Conservation (phyloP, 2,113 vertebrate genomes). For the Gavia stellata region DNA sequence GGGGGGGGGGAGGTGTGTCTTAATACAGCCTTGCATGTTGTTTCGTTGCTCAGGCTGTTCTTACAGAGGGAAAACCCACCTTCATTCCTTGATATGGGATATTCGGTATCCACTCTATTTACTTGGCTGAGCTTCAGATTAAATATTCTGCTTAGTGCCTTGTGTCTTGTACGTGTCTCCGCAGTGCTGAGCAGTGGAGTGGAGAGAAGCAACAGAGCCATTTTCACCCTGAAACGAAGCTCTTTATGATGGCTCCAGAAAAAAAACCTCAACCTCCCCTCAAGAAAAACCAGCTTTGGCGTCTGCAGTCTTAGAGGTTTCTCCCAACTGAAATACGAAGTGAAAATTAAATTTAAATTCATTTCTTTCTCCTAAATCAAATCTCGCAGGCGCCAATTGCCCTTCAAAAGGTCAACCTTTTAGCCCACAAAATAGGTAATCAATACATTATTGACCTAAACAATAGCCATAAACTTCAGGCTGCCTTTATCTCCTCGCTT, state of each 20-base stretch:
- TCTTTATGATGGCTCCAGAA: background rate
- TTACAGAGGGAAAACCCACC: background rate
- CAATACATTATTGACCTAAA: background rate
- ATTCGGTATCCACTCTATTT: background rate
- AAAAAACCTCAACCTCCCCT: background rate
- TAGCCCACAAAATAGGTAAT: background rate
- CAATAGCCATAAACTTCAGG: background rate
- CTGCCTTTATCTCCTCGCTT: background rate
- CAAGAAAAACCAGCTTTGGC: background rate
- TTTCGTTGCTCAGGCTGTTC: background rate
- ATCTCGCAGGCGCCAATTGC: background rate
- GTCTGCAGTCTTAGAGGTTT: background rate
- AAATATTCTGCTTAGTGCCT: background rate
- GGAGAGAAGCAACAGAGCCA: too few relatives aligned
- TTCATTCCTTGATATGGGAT: background rate
- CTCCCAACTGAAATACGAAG: background rate
- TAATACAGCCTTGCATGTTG: too few relatives aligned
- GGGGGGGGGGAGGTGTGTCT: rapidly evolving
- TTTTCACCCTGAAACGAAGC: background rate
- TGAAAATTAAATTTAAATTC: conserved; percentile 22
- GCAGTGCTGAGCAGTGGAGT: background rate
- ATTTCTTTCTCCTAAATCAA: conserved; percentile 23
- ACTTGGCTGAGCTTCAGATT: background rate
- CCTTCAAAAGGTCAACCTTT: conserved; percentile 13
- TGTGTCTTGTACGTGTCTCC: background rate